Base-by-base conservation (phyloP, 1,140 invertebrate species). In the Aphelinus certus region DNA sequence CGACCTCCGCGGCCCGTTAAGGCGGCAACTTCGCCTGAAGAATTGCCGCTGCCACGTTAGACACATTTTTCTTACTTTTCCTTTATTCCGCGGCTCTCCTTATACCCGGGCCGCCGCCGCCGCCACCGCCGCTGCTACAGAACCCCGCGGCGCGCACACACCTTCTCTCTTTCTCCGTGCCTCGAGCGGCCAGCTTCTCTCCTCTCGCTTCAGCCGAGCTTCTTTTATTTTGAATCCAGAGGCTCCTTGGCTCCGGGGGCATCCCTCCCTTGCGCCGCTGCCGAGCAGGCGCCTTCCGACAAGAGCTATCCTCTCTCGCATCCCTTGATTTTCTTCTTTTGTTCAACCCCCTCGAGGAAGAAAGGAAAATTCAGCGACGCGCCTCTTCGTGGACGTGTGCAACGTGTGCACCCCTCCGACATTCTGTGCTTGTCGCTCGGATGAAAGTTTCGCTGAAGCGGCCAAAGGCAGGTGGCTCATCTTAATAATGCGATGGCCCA, bases 1-100 rank as follows among this genome's bases (percentile, higher is more conserved):
- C 80, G 87, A 81, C 85, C 85, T 84, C 81, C 78, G 65, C 77
- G 77, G 78, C 46, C 72, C 86, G 84, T 88, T 88, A 87, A 87
- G 86, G 86, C 87, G 87, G 87, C 86, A 88, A 88, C 87, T 87
- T 80, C 79, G 79, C 82, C 85, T 87, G 86, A 87, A 87, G 87
- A 88, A 88, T 88, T 88, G 85, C 87, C 81, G 81, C 83, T 85
- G 83, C 84, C 83, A 87, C 85, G 86, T 88, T 88, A 88, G 87
- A 88, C 86, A 87, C 87, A 88, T 88, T 88, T 88, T 88, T 88
- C 87, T 88, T 87, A 86, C 85, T 88, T 88, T 88, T 88, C 87
- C 87, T 87, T 88, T 88, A 87, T 88, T 87, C 84, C 69, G 57
- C 48, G 51, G 26, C n/a, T 68, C 64, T 62, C 73, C 69, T 73